Evolutionary conservation across 2,888 invertebrate genomes (phyloP), one percentile per base, ranked within the genome.

Genomic region (Metacarcinus magister): DNA sequence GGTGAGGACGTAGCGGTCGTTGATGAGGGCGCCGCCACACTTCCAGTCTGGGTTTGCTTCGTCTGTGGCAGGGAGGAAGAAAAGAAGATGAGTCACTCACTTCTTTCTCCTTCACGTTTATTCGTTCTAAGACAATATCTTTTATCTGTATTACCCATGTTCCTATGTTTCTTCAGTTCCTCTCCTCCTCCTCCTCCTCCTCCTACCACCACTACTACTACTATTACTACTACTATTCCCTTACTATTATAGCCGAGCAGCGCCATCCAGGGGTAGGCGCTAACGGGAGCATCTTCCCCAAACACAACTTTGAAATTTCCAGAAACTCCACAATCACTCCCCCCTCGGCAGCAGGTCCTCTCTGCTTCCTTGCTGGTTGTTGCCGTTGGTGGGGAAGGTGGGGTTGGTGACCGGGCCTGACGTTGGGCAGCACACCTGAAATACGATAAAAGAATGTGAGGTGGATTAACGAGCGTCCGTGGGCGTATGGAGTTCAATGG

Each of bases 1-100:
- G 32, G 96, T 97, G 94, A 97, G 28, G 46, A 97, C 75, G 94
- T 94, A 95, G 7, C 94, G 23, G 75, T 96, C 95, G 95, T 90
- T 97, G 93, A 97, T 93, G 82, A 97, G 95, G 16, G 96, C 90
- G 43, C 95, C 97, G 5, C 96, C 96, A 46, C 97, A 97, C 28
- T 8, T 0, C 75, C 75, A 28, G 7, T 28, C 8, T 60, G 75
- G 75, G 28, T 75, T 75, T 10, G 7, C 28, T 28, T n/a, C 28
- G 28, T 28, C 75, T 75, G 75, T 8, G 28, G 8, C 28, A 28
- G 4, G 7, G 8, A 75, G 23, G 28, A 5, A n/a, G 28, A 75
- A 8, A 28, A 23, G 10, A 5, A 75, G 4, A 28, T 75, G n/a
- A 75, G 23, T n/a, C 8, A 8, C n/a, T n/a, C 8, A 8, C n/a